Percentiles rank a stretch among this genome's conserved stretches.
phyloP scores from a whole-genome alignment of 2,888 invertebrate species.

The Zhengitettix transpicula region DNA sequence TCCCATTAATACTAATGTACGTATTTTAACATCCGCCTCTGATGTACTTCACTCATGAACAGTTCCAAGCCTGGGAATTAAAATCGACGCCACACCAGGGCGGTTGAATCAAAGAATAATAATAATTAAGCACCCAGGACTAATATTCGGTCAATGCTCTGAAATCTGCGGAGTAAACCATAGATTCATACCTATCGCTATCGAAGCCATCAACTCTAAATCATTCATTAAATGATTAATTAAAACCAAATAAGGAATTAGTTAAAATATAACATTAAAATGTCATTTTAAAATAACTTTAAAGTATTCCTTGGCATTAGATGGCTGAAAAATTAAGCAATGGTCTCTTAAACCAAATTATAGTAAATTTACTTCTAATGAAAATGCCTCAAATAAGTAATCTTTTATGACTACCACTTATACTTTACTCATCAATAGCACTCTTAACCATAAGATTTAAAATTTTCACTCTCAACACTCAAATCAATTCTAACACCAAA shows the following conservation, averaged over 20 bases:
- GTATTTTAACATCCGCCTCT: slow-evolving; percentile 39
- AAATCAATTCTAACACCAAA: slow-evolving; percentile 19
- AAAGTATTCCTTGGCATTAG: slow-evolving; percentile 30
- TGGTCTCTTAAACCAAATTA: slow-evolving; percentile 52
- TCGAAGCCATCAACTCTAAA: slow-evolving; percentile 38
- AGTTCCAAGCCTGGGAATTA: slow-evolving; percentile 40
- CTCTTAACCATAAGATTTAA: slow-evolving; percentile 34
- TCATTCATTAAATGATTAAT: slow-evolving; percentile 41
- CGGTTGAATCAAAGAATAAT: slow-evolving; percentile 47
- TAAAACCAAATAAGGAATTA: too few species aligned
- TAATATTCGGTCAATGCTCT: slow-evolving; percentile 61
- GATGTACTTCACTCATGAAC: slow-evolving; percentile 55
- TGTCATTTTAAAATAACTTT: too few species aligned
- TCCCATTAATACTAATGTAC: slow-evolving; percentile 43
- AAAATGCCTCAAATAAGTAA: slow-evolving; percentile 52
- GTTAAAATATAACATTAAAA: too few species aligned
- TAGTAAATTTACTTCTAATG: slow-evolving; percentile 48
- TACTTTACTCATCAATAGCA: slow-evolving; percentile 24
- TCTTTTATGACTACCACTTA: slow-evolving; percentile 32
- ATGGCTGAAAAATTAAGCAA: slow-evolving; percentile 52
- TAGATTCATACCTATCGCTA: slow-evolving; percentile 60
- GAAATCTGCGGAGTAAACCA: slow-evolving; percentile 70
- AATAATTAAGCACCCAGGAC: slow-evolving; percentile 41
- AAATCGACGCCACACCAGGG: slow-evolving; percentile 47
- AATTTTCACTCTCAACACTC: slow-evolving; percentile 32